Conservation (phyloP, 2,888 invertebrate genomes). For the Hetaerina titia region DNA sequence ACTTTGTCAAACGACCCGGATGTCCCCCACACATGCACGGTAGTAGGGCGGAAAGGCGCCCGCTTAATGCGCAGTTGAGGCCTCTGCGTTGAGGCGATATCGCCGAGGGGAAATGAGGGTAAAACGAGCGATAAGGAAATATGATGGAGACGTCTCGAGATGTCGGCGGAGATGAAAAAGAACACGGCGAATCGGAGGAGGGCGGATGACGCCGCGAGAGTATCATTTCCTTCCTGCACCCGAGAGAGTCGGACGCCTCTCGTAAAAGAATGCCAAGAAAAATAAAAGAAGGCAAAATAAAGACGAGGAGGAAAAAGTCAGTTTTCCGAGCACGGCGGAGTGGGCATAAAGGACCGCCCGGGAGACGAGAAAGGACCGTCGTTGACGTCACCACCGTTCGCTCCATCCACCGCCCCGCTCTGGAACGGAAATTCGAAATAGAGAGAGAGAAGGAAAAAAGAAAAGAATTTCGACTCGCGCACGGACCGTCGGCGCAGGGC, state of each 20-base stretch:
- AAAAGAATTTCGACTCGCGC: neutral
- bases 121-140: neutral
- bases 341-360: neutral
- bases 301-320: neutral
- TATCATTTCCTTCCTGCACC: conserved; percentile 28
- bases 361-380: neutral
- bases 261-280: too few relatives aligned
- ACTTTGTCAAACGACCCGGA: conserved; percentile 3
- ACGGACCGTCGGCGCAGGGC: neutral
- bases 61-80: neutral
- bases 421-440: neutral
- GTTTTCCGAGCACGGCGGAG: neutral
- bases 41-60: neutral
- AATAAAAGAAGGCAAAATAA: neutral
- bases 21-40: neutral
- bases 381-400: too few relatives aligned
- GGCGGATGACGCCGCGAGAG: neutral
- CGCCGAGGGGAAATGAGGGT: neutral
- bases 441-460: neutral
- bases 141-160: conserved; percentile 22
- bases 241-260: neutral
- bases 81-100: neutral
- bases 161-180: conserved; percentile 15
- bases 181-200: neutral
- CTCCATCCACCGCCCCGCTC: neutral